Percentiles rank a stretch among this genome's conserved stretches.
These are phyloP conservation scores for Netelia fuscicornis DNA, from an alignment of 2,888 invertebrate genomes.

Conservation along the genomic window DNA sequence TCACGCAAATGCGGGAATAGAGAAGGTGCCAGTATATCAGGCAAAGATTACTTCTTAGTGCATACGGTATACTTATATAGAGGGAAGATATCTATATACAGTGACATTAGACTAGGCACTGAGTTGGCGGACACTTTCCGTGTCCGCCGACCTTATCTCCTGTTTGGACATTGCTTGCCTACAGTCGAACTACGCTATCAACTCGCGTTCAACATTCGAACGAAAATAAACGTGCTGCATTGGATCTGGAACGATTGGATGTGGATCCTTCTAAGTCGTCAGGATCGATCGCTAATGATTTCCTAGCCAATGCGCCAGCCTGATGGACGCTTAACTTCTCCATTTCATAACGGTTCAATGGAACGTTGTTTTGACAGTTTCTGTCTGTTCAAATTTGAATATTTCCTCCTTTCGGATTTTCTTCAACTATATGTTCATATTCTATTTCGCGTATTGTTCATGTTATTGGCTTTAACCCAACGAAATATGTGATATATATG, in stretches of 20 bases:
- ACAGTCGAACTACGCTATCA: constrained; percentile 66
- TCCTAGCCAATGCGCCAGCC: too few species aligned
- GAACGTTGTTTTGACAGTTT: too few species aligned
- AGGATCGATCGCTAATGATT: too few species aligned
- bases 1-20: constrained; percentile 72
- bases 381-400: too few species aligned
- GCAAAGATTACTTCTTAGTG: constrained; percentile 67
- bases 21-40: constrained; percentile 72
- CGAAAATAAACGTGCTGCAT: constrained; percentile 27
- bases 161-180: constrained; percentile 76
- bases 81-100: constrained; percentile 12
- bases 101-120: constrained; percentile 5
- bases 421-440: too few species aligned
- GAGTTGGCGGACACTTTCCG: constrained; percentile 68
- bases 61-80: constrained; percentile 22
- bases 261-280: too few species aligned
- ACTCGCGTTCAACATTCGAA: constrained; percentile 25
- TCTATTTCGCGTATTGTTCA: too few species aligned
- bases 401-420: too few species aligned
- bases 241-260: not conserved
- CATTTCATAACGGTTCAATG: too few species aligned
- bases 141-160: constrained; percentile 79
- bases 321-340: too few species aligned
- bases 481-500: too few species aligned
- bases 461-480: too few species aligned